These are phyloP conservation scores for Epirrhoe alternata DNA, from an alignment of 2,888 invertebrate genomes.

Conservation along the genomic window DNA sequence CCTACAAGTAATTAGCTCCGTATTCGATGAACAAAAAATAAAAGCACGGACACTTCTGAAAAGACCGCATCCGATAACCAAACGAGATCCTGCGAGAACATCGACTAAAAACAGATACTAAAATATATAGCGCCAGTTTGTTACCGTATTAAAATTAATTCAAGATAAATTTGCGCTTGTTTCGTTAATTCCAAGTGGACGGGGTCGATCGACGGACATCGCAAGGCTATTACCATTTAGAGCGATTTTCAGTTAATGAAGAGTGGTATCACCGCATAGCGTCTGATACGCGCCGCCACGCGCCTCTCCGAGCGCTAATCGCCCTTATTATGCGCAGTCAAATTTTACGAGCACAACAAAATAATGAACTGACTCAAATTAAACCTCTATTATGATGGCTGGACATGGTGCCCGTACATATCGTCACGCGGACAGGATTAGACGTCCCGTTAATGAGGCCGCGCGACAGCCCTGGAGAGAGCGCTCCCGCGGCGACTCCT, in stretches of 20 bases:
- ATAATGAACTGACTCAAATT: conserved; percentile 74
- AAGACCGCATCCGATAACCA: conserved; percentile 51
- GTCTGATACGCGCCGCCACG: conserved; percentile 66
- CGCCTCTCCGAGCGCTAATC: conserved; percentile 71
- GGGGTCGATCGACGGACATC: conserved; percentile 59
- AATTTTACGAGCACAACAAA: conserved; percentile 82
- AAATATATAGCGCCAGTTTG: conserved; percentile 66
- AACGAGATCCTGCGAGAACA: conserved; percentile 58
- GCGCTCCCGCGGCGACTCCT: conserved; percentile 42
- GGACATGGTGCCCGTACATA: conserved; percentile 66
- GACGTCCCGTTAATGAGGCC: conserved; percentile 63
- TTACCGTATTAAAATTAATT: conserved; percentile 76
- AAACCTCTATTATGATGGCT: conserved; percentile 68
- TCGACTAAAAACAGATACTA: conserved; percentile 64
- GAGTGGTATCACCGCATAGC: conserved; percentile 66
- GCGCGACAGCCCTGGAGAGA: conserved; percentile 48
- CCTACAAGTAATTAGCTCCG: conserved; percentile 52
- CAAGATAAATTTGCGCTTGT: conserved; percentile 70
- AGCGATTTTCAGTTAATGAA: conserved; percentile 80
- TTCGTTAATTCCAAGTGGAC: conserved; percentile 69
- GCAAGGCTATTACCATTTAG: conserved; percentile 76
- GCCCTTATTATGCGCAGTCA: conserved; percentile 82
- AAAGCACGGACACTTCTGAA: conserved; percentile 50
- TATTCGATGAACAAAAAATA: conserved; percentile 47
- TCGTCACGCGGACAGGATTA: conserved; percentile 63